phyloP scores from a whole-genome alignment of 37 sponge, comb jelly and placozoan genomes.

The Sycon ciliatum region DNA sequence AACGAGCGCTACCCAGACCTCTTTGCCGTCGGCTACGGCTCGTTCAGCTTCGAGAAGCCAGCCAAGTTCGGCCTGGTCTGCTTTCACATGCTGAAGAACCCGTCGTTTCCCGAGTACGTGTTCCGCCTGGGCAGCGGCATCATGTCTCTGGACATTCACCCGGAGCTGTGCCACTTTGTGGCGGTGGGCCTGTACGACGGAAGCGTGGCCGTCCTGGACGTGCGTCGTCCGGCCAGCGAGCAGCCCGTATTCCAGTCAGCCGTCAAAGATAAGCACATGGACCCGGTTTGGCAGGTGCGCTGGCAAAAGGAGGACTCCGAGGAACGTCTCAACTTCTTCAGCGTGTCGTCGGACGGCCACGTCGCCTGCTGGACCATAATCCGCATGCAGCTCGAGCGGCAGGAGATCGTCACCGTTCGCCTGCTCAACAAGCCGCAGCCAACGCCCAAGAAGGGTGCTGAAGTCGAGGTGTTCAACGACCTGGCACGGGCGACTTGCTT shows the following conservation, averaged over 20 bases:
- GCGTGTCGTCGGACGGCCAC: conserved; percentile 80
- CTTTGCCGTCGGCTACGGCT: conserved; percentile 89
- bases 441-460: too few relatives aligned
- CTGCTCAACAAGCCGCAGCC: too few relatives aligned
- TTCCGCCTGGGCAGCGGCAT: conserved; percentile 57
- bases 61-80: conserved; percentile 84
- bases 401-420: too few relatives aligned
- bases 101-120: conserved; percentile 85
- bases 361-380: conserved; percentile 49
- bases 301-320: conserved; percentile 93
- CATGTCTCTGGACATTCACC: conserved; percentile 85
- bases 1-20: conserved; percentile 80
- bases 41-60: conserved; percentile 39
- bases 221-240: too few relatives aligned
- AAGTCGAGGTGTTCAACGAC: too few relatives aligned
- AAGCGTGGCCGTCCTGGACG: too few relatives aligned
- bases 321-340: conserved; percentile 85
- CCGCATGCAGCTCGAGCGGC: too few relatives aligned
- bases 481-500: too few relatives aligned
- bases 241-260: too few relatives aligned
- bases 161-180: conserved; percentile 66
- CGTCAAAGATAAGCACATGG: too few relatives aligned
- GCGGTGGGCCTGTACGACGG: conserved; percentile 88
- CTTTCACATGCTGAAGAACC: conserved; percentile 90
- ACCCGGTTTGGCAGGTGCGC: conserved; percentile 41